phyloP scores from a whole-genome alignment of 2,888 invertebrate species.

The Hirtodrosophila confusa region DNA sequence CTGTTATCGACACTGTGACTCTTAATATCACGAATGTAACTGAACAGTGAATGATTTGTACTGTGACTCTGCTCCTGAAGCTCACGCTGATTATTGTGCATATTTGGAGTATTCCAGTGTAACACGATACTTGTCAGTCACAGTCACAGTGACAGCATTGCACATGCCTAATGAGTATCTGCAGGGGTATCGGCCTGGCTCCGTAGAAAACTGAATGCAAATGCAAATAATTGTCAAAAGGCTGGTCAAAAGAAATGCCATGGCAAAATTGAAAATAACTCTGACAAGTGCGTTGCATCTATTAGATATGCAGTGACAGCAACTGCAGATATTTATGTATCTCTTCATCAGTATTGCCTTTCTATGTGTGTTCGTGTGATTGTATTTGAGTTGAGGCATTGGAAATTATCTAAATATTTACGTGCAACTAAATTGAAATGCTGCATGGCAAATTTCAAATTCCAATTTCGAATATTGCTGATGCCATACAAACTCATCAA shows the following conservation, averaged over 20 bases:
- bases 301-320: constrained; percentile 60
- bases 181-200: not conserved
- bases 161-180: too few relatives aligned
- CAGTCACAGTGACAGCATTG: too few relatives aligned
- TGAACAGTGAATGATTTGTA: too few relatives aligned
- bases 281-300: constrained; percentile 27
- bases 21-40: too few relatives aligned
- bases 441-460: constrained; percentile 29
- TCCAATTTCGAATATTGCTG: constrained; percentile 29
- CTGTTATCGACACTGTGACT: too few relatives aligned
- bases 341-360: constrained; percentile 5
- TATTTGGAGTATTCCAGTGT: too few relatives aligned
- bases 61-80: too few relatives aligned
- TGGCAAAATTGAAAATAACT: constrained; percentile 22
- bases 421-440: constrained; percentile 72
- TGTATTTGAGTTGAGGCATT: constrained; percentile 50
- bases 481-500: constrained; percentile 2
- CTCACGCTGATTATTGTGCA: too few relatives aligned
- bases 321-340: constrained; percentile 41
- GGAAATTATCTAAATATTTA: constrained; percentile 74
- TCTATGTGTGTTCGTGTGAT: constrained; percentile 18
- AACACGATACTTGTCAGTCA: too few relatives aligned
- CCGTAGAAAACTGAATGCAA: constrained; percentile 34
- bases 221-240: constrained; percentile 24
- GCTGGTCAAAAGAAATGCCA: constrained; percentile 12